These are phyloP conservation scores for Catharus fuscescens DNA, from an alignment of 2,113 vertebrate species.

Conservation along the genomic window DNA sequence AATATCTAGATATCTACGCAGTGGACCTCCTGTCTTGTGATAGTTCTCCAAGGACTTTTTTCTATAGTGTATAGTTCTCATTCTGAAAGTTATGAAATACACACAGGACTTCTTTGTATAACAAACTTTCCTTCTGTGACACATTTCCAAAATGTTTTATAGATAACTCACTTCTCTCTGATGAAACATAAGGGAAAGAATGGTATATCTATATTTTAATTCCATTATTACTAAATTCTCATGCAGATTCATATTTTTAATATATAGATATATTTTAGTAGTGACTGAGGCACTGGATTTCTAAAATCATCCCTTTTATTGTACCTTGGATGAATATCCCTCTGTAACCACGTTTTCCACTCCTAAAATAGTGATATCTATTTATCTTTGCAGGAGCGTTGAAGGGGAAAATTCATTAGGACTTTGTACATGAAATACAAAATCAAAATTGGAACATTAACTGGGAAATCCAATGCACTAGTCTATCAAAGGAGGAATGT, in stretches of 20 bases:
- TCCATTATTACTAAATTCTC: background rate
- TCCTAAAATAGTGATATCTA: background rate
- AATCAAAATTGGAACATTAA: background rate
- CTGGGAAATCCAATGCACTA: background rate
- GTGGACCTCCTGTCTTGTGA: background rate
- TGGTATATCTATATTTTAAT: background rate
- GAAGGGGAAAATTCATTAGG: background rate
- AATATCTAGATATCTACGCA: background rate
- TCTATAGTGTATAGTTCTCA: background rate
- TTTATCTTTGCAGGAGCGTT: background rate
- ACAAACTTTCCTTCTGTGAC: background rate
- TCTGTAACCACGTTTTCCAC: background rate
- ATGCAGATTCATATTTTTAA: background rate
- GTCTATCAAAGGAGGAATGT: background rate
- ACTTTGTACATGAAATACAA: background rate
- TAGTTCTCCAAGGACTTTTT: background rate
- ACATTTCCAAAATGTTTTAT: background rate
- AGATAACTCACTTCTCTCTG: background rate
- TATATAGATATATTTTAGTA: background rate
- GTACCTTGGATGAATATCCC: background rate
- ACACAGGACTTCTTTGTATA: background rate
- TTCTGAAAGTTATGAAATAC: background rate
- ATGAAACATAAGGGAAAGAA: background rate
- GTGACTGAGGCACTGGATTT: background rate
- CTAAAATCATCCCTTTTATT: background rate